Conservation (phyloP, 2,113 vertebrate species). For the Myrmecobius fasciatus region DNA sequence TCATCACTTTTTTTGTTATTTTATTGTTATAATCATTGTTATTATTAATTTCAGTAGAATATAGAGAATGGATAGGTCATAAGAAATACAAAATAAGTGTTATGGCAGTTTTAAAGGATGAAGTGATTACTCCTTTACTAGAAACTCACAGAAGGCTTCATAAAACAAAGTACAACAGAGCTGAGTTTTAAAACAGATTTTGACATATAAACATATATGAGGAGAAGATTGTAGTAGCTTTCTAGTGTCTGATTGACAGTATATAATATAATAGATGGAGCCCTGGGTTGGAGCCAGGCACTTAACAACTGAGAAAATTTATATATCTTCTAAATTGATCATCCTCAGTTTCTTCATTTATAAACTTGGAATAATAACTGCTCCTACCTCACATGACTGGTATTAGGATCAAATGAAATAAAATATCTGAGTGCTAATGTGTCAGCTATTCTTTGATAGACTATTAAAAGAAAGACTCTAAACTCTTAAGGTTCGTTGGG, state of each 20-base stretch:
- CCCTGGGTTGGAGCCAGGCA: neutral
- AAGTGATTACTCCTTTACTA: neutral
- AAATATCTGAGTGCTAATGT: neutral
- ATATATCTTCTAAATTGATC: neutral
- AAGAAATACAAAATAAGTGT: neutral
- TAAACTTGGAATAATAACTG: neutral
- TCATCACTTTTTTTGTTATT: too few species aligned
- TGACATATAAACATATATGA: neutral
- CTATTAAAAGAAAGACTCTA: neutral
- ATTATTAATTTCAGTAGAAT: neutral
- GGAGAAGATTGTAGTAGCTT: neutral
- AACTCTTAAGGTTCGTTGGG: neutral
- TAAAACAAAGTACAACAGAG: neutral
- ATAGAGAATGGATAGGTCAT: neutral
- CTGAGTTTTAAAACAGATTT: neutral
- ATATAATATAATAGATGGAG: neutral
- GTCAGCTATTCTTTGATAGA: neutral
- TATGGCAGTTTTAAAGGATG: neutral
- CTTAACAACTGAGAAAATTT: neutral
- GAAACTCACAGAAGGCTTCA: neutral
- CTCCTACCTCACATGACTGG: neutral
- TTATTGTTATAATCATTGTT: neutral
- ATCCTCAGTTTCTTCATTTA: neutral
- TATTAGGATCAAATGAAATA: neutral
- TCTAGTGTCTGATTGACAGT: too few species aligned